Conservation (phyloP, 2,113 vertebrate genomes). For the Sander lucioperca region DNA sequence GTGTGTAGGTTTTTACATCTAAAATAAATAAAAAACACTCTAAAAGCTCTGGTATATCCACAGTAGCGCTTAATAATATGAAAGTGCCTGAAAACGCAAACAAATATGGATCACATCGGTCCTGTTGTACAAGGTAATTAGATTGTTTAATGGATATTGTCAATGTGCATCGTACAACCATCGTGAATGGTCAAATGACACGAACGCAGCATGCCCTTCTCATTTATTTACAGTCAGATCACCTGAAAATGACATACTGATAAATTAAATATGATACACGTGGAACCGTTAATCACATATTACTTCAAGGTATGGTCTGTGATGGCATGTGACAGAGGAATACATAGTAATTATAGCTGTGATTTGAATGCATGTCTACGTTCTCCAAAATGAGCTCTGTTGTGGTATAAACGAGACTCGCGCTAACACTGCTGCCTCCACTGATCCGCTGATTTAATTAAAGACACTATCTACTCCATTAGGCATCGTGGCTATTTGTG, state of each 20-base stretch:
- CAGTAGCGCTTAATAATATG: too few relatives aligned
- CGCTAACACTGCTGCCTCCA: slow-evolving; percentile 8
- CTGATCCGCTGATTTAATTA: slow-evolving; percentile 51
- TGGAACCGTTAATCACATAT: not conserved
- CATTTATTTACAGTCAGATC: not conserved
- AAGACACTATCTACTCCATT: slow-evolving; percentile 49
- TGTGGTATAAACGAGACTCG: not conserved
- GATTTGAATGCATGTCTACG: not conserved
- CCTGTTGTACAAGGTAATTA: not conserved
- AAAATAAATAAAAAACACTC: too few relatives aligned
- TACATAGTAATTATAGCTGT: not conserved
- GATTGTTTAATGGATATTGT: not conserved
- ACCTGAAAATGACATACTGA: not conserved
- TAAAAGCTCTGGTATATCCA: not conserved
- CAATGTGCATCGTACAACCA: not conserved
- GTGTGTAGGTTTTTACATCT: not conserved
- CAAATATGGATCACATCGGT: not conserved
- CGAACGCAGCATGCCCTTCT: not conserved
- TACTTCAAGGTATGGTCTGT: not conserved
- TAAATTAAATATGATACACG: not conserved
- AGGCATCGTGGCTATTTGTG: slow-evolving; percentile 30
- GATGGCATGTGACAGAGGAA: not conserved
- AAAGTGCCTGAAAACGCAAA: not conserved
- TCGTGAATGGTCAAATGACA: not conserved
- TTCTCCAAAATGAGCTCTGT: slow-evolving; percentile 8